Base-by-base conservation (phyloP, 1,140 invertebrate genomes). In the Saccostrea cuccullata region DNA sequence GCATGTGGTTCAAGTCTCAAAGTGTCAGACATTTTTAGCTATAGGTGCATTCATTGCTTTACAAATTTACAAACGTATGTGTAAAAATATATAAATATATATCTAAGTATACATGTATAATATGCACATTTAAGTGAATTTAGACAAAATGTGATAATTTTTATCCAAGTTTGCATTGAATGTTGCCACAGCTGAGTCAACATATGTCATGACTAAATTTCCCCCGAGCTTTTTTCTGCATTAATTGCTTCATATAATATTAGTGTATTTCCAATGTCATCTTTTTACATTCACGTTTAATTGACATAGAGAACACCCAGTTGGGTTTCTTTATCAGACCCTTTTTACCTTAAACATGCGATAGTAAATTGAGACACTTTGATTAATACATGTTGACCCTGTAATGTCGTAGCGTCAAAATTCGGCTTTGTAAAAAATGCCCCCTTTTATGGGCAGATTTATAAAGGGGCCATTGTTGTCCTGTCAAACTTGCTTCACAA, bases 361-460 rank as follows among this genome's bases (percentile, higher is more conserved):
- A 11, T 36, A 26, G 11, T 77, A 30, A 77, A 77, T 77, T 26
- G 30, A 77, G 70, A 15, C 47, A 47, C 70, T 77, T 77, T 77
- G 70, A 77, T 77, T 36, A 20, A 64, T 2, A 17, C 20, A 17
- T 6, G 58, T 9, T 30, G 70, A 77, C 23, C 70, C 70, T 26
- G 26, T 26, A 26, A 77, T 77, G 70, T 77, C 70, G 30, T 20
- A 26, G 70, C 26, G 70, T 77, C 70, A 77, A 26, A 30, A 77
- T 77, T 9, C 0, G 12, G 26, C 70, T 77, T 77, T 77, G 70
- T 77, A 77, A 15, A 77, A 77, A 77, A 36, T 6, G 26, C 26
- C 70, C 70, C 70, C 70, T 77, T 77, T 77, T 77, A 77, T 30
- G 47, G 70, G 70, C 70, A 15, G 15, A 26, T 36, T 77, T 77